Conservation (phyloP, 2,113 vertebrate species). For the Uria lomvia region DNA sequence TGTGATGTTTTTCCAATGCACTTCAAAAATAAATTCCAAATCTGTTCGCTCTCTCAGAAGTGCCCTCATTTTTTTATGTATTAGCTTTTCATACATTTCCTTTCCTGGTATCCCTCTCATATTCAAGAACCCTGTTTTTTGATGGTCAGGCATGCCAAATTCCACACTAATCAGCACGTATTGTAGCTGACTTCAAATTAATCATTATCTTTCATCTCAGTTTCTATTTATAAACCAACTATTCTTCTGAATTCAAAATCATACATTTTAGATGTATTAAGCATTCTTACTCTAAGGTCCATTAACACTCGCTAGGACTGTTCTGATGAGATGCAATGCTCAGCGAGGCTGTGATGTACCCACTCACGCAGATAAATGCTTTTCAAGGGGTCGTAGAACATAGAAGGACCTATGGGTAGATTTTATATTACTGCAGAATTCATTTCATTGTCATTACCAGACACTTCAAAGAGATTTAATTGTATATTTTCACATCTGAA, state of each 20-base stretch:
- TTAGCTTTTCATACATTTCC: neutral
- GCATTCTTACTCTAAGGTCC: neutral
- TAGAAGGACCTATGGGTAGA: neutral
- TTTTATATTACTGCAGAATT: neutral
- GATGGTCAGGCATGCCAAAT: neutral
- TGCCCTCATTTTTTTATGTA: neutral
- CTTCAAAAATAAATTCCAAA: neutral
- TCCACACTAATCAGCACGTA: neutral
- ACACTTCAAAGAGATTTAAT: constrained; percentile 2
- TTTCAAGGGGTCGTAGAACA: neutral
- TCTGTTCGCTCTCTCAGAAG: neutral
- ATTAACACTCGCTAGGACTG: neutral
- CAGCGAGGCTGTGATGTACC: neutral
- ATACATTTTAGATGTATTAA: neutral
- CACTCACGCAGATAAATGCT: neutral
- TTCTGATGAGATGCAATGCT: neutral
- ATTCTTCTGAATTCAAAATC: neutral
- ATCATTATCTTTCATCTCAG: neutral
- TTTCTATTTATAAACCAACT: neutral
- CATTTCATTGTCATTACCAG: neutral
- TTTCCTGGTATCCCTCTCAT: neutral
- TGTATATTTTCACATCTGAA: neutral
- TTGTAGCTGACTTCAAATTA: neutral
- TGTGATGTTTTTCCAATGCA: neutral
- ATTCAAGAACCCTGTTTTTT: neutral